Base-by-base conservation (phyloP, 2,113 vertebrate genomes). In the Sylvia atricapilla region DNA sequence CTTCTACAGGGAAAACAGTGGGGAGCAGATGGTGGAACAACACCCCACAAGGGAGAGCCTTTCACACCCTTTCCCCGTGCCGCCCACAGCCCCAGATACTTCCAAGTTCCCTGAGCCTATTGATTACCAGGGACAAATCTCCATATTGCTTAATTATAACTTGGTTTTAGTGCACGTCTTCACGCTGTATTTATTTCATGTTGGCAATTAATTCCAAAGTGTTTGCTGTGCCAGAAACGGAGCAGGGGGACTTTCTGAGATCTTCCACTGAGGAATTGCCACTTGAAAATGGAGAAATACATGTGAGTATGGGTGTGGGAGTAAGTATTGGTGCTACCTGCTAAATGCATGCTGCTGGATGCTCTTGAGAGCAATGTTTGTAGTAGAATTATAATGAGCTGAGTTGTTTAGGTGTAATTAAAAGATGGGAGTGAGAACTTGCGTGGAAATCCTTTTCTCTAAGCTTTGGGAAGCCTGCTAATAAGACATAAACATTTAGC, bases 401-500 rank as follows among this genome's bases (percentile, higher is more conserved):
- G 59, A 72, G 49, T 64, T 84, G 37, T 80, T 90, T n/a, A 82
- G 55, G 74, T 89, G 84, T 92, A 90, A 95, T 95, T 93, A 95
- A 93, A 94, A 94, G 52, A 70, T 69, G 18, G 20, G 31, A 55
- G 59, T 75, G 47, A 93, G 68, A 75, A 86, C 37, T 91, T 77
- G 49, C 3, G 2, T 4, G 22, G 83, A 96, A 93, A 89, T 70
- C 41, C 56, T 77, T 93, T 87, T 76, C 70, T 95, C 43, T 49
- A 84, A 82, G 85, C 66, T 92, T 95, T 90, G 78, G 85, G 66
- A 95, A 87, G 25, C 43, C 68, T 82, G 70, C 68, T 94, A 94
- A 93, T 90, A 94, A 85, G 75, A 84, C 19, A 19, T 49, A 95
- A 96, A 95, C 87, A 77, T 81, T 91, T 77, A 95, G 72, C 94